A percentile compares a stretch with the other conserved stretches of the same genome.
Conservation (phyloP, 2,113 vertebrate genomes). For the Diadophis punctatus region DNA sequence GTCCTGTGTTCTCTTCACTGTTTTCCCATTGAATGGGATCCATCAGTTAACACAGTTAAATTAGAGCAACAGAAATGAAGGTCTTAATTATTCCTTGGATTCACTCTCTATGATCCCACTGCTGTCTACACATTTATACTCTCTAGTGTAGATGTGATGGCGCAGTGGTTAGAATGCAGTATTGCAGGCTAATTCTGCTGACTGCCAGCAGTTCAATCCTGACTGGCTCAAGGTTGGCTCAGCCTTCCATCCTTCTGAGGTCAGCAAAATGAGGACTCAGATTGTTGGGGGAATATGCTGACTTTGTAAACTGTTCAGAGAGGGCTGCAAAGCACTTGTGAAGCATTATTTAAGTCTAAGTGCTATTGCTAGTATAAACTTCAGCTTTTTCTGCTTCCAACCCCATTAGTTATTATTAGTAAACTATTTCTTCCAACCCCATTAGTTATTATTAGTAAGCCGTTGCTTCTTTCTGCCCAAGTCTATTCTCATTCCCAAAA, state of each 20-base stretch:
- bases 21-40: constrained; percentile 9
- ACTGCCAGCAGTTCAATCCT: not conserved
- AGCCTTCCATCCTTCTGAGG: not conserved
- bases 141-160: not conserved
- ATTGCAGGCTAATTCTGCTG: not conserved
- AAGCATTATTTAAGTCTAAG: not conserved
- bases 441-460: not conserved
- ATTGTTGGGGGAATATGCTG: not conserved
- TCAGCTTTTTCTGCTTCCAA: not conserved
- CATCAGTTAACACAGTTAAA: not conserved
- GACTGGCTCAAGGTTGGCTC: not conserved
- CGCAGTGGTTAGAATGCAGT: not conserved
- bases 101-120: not conserved
- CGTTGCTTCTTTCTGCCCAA: not conserved
- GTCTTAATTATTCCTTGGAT: not conserved
- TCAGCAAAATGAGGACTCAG: not conserved
- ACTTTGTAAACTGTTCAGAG: not conserved
- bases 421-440: not conserved
- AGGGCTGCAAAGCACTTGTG: not conserved
- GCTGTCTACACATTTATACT: constrained; percentile 7
- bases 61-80: not conserved
- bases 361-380: not conserved
- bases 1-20: not conserved
- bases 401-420: not conserved
- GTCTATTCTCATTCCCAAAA: not conserved